Evolutionary conservation across 1,140 invertebrate species (phyloP).

Genomic region (Hylyphantes graminicola): DNA sequence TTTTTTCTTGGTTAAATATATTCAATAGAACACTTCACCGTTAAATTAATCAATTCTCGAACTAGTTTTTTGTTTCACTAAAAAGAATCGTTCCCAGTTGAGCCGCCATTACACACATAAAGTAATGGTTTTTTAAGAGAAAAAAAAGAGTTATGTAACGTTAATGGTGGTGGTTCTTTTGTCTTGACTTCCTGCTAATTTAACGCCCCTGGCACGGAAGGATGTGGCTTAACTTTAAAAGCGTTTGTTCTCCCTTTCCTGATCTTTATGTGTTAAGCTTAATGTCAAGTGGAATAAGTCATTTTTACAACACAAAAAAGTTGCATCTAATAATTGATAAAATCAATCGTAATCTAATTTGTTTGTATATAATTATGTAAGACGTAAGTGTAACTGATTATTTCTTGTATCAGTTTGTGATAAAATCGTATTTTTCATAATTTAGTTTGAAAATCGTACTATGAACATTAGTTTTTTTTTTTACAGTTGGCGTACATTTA

Average conservation of each 20-base stretch:
- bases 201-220: slow-evolving; percentile 6
- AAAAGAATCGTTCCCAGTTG: slow-evolving; percentile 12
- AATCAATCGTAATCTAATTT: too few species aligned
- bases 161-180: slow-evolving; percentile 26
- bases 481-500: too few species aligned
- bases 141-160: slow-evolving; percentile 25
- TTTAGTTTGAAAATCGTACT: too few species aligned
- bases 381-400: too few species aligned
- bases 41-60: slow-evolving; percentile 35
- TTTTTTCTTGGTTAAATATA: too few species aligned
- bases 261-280: not conserved
- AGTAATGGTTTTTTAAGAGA: not conserved
- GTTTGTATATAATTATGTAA: too few species aligned
- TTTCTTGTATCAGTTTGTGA: too few species aligned
- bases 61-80: not conserved
- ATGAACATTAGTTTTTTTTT: too few species aligned
- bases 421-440: too few species aligned
- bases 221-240: slow-evolving; percentile 36
- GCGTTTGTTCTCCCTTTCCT: not conserved
- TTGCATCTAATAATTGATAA: too few species aligned
- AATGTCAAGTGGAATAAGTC: too few species aligned
- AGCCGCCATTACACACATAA: slow-evolving; percentile 1
- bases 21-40: not conserved
- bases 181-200: slow-evolving; percentile 43
- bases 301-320: too few species aligned